A percentile compares a stretch with the other conserved stretches of the same genome.
These are phyloP conservation scores for Magallana angulata DNA, from an alignment of 1,140 invertebrate species.

Conservation along the genomic window DNA sequence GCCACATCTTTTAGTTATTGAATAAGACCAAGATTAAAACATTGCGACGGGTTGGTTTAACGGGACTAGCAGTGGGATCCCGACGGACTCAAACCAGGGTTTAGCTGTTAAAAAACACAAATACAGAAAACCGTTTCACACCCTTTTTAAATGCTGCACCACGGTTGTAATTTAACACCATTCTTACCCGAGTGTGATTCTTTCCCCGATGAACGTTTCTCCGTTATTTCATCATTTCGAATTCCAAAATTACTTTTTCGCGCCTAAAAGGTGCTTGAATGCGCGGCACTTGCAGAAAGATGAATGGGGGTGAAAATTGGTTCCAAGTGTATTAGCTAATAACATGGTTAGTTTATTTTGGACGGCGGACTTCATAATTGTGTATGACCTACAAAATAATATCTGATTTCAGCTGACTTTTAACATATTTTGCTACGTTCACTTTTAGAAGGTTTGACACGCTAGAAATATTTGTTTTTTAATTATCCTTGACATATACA, in stretches of 20 bases:
- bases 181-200: constrained; percentile 12
- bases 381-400: constrained; percentile 19
- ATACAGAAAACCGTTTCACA: constrained; percentile 36
- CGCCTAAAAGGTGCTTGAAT: constrained; percentile 23
- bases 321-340: constrained; percentile 31
- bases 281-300: neutral
- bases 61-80: neutral
- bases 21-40: constrained; percentile 34
- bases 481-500: constrained; percentile 31
- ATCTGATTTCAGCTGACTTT: constrained; percentile 32
- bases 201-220: neutral
- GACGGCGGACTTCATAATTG: constrained; percentile 3
- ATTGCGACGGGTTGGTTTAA: neutral
- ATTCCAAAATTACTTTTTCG: constrained; percentile 38
- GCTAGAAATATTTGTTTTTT: constrained; percentile 33
- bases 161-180: constrained; percentile 18
- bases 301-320: constrained; percentile 13
- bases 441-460: constrained; percentile 36
- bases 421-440: constrained; percentile 10
- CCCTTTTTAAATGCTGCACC: constrained; percentile 7
- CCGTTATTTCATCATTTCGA: constrained; percentile 31
- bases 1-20: constrained; percentile 13
- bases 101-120: constrained; percentile 28
- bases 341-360: constrained; percentile 28
- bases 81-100: neutral